Conservation (phyloP, 1,140 invertebrate genomes). For the Dolichoris vasculosae region DNA sequence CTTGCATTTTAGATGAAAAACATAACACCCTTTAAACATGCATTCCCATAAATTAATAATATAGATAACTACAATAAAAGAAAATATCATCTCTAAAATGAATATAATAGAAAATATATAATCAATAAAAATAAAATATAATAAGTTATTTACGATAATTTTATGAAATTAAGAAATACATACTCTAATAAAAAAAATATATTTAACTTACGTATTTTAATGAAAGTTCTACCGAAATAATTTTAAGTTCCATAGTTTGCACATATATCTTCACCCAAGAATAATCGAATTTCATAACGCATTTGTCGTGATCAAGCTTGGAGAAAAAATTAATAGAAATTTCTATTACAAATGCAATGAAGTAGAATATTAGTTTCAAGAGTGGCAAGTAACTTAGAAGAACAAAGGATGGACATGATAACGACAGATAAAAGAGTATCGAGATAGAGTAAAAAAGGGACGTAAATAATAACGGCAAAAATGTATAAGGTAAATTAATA, state of each 20-base stretch:
- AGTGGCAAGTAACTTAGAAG: not conserved
- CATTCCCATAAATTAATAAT: too few relatives aligned
- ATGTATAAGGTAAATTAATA: slow-evolving; percentile 68
- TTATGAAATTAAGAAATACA: not conserved
- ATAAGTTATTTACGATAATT: too few relatives aligned
- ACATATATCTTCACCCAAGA: not conserved
- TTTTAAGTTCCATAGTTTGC: not conserved
- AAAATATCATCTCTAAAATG: not conserved
- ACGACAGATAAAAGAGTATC: slow-evolving; percentile 4
- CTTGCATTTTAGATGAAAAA: too few relatives aligned
- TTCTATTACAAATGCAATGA: not conserved
- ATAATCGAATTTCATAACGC: too few relatives aligned
- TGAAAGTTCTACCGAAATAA: not conserved
- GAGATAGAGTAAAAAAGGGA: not conserved
- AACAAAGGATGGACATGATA: not conserved
- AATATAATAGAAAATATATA: too few relatives aligned
- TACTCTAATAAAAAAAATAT: not conserved
- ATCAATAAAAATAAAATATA: too few relatives aligned
- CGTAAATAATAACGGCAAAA: slow-evolving; percentile 34
- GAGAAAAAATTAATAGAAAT: slow-evolving; percentile 29
- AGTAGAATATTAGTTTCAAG: not conserved
- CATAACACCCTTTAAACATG: too few relatives aligned
- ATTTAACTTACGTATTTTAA: not conserved
- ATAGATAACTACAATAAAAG: not conserved
- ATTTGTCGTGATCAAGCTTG: not conserved